Evolutionary conservation across 2,113 vertebrate species (phyloP).

Genomic region (Pangasianodon gigas): DNA sequence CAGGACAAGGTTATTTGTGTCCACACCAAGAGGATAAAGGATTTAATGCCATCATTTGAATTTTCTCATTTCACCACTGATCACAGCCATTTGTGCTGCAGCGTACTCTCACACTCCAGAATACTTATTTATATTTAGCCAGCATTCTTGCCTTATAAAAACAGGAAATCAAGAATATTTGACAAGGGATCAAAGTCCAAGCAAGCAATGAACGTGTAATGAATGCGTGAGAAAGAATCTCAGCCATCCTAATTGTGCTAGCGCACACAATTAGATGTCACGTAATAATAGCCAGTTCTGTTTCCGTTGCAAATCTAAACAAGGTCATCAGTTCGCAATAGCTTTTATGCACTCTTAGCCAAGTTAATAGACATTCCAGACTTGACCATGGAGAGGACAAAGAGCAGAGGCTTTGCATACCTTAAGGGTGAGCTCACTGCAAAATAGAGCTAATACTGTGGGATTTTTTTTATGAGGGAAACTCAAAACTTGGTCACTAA

Average conservation of each 20-base stretch:
- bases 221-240: background rate
- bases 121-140: background rate
- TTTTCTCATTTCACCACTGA: background rate
- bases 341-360: constrained; percentile 12
- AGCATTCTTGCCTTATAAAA: background rate
- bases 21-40: background rate
- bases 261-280: background rate
- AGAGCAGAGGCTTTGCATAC: constrained; percentile 52
- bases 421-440: constrained; percentile 61
- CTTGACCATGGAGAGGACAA: constrained; percentile 38
- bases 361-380: constrained; percentile 35
- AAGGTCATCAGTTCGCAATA: constrained; percentile 26
- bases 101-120: background rate
- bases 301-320: constrained; percentile 9
- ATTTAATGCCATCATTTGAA: constrained; percentile 8
- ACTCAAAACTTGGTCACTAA: background rate
- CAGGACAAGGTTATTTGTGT: constrained; percentile 11
- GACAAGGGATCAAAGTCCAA: background rate
- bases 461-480: background rate
- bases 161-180: constrained; percentile 15
- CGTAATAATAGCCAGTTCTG: background rate
- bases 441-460: constrained; percentile 2
- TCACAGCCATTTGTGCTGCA: constrained; percentile 11
- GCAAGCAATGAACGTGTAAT: background rate
- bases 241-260: background rate